Evolutionary conservation across 1,140 invertebrate genomes (phyloP).

Genomic region (Galendromus occidentalis): DNA sequence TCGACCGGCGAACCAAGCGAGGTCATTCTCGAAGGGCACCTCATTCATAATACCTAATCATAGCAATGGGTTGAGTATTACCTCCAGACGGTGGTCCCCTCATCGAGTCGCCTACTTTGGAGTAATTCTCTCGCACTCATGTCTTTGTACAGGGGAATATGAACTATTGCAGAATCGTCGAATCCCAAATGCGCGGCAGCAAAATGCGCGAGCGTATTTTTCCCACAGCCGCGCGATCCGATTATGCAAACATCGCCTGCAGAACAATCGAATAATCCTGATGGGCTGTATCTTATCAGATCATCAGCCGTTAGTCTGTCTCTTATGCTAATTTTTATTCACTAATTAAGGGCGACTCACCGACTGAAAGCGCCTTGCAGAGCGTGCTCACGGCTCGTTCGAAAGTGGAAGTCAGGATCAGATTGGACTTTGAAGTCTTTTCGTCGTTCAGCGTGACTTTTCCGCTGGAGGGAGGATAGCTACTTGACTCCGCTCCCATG

Average conservation of each 20-base stretch:
- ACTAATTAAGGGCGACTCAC: not conserved
- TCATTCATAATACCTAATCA: no score
- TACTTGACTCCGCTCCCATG: not conserved
- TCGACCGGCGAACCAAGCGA: no score
- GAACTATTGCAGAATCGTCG: conserved; percentile 41
- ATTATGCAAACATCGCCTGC: conserved; percentile 2
- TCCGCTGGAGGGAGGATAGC: not conserved
- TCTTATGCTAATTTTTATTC: no score
- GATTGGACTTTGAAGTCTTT: not conserved
- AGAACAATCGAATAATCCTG: not conserved
- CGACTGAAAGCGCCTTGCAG: not conserved
- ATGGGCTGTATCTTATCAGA: no score
- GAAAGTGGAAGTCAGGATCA: not conserved
- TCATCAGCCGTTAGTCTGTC: no score
- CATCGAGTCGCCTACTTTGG: conserved; percentile 65
- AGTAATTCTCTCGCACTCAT: conserved; percentile 85
- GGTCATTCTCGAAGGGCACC: no score
- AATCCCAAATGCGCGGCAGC: conserved; percentile 55
- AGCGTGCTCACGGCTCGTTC: not conserved
- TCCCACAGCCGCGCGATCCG: conserved; percentile 56
- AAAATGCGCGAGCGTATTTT: conserved; percentile 54
- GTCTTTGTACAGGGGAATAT: conserved; percentile 77
- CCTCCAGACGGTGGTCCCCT: conserved; percentile 82
- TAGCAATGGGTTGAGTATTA: no score
- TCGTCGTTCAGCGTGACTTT: not conserved